These are phyloP conservation scores for Triplophysa rosa DNA, from an alignment of 2,113 vertebrate species.

Conservation along the genomic window DNA sequence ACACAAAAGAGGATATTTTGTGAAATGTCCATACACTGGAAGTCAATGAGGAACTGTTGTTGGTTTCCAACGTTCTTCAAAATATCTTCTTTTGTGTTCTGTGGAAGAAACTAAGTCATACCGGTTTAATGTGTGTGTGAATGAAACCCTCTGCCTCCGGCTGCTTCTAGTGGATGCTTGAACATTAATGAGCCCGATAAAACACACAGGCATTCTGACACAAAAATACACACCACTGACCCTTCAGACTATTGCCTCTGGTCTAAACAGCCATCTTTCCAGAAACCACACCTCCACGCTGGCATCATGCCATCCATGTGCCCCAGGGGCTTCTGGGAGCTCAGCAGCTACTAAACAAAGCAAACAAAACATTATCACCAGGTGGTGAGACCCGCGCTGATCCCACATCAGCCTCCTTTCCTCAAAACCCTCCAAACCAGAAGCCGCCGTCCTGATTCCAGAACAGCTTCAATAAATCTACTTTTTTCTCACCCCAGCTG, in stretches of 20 bases:
- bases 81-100: no score
- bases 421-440: not conserved
- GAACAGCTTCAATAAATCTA: conserved; percentile 11
- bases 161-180: conserved; percentile 88
- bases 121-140: not conserved
- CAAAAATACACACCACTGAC: conserved; percentile 59
- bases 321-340: conserved; percentile 84
- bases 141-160: conserved; percentile 60
- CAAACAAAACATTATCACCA: conserved; percentile 85
- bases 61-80: not conserved
- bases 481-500: conserved; percentile 59
- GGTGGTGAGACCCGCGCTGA: conserved; percentile 82
- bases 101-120: no score
- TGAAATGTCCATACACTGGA: not conserved
- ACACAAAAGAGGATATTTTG: not conserved
- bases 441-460: conserved; percentile 25
- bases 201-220: conserved; percentile 81
- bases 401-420: conserved; percentile 54
- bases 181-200: conserved; percentile 90
- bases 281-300: conserved; percentile 66
- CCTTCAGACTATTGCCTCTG: conserved; percentile 22
- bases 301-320: conserved; percentile 82
- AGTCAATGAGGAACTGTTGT: no score
- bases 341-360: conserved; percentile 96
- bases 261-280: conserved; percentile 36